Conservation (phyloP, 1,140 invertebrate species). For the Zaprionus tsacasi region DNA sequence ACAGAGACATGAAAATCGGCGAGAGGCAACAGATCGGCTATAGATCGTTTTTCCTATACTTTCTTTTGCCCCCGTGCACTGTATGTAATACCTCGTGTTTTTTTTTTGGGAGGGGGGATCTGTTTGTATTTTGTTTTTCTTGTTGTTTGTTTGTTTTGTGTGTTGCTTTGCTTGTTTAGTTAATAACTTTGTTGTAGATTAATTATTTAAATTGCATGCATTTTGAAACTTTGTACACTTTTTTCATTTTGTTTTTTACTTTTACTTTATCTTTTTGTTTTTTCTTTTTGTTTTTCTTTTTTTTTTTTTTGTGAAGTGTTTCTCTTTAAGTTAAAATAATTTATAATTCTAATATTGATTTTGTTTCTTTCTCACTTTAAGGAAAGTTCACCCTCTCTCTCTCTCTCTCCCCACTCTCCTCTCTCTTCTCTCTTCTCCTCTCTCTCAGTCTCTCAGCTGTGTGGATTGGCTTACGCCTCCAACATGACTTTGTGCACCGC, state of each 20-base stretch:
- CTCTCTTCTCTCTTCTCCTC: not conserved
- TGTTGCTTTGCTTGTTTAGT: slow-evolving; percentile 32
- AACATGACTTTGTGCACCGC: slow-evolving; percentile 86
- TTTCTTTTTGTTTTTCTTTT: slow-evolving; percentile 31
- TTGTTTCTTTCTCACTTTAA: not conserved
- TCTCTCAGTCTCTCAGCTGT: slow-evolving; percentile 37
- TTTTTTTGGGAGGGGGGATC: too few relatives aligned
- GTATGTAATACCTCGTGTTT: too few relatives aligned
- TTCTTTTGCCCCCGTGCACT: not conserved
- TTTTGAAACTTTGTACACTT: slow-evolving; percentile 65
- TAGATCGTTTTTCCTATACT: not conserved
- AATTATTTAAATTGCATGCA: slow-evolving; percentile 68
- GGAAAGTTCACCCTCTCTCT: slow-evolving; percentile 13
- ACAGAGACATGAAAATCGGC: not conserved
- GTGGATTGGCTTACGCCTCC: slow-evolving; percentile 85
- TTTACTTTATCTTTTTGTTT: slow-evolving; percentile 19
- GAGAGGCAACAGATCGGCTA: too few relatives aligned
- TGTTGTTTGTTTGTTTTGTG: slow-evolving; percentile 11
- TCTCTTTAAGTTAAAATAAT: slow-evolving; percentile 73
- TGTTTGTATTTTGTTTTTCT: slow-evolving; percentile 19
- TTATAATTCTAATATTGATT: slow-evolving; percentile 58
- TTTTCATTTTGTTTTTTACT: slow-evolving; percentile 42
- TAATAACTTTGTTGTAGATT: slow-evolving; percentile 66
- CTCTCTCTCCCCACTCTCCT: slow-evolving; percentile 8
- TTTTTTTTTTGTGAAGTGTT: slow-evolving; percentile 50